phyloP scores from a whole-genome alignment of 2,888 invertebrate genomes.

The Zygogramma bicolorata region DNA sequence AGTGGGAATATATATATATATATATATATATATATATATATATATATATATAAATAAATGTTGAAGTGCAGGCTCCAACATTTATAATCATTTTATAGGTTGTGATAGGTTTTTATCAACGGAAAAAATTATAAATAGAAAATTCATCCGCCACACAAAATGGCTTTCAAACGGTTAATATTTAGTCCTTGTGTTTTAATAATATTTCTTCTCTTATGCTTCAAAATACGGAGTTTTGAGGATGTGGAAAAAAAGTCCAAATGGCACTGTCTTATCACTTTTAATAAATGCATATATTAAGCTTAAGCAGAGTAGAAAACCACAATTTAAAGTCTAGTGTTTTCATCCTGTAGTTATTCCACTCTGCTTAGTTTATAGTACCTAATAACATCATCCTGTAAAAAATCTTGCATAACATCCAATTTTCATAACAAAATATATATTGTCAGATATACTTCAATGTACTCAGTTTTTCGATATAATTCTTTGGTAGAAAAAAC shows the following conservation, averaged over 20 bases:
- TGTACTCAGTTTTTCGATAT: neutral
- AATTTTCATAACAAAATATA: neutral
- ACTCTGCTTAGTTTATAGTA: neutral
- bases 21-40: too few relatives aligned
- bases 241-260: neutral
- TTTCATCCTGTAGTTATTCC: neutral
- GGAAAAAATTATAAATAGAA: too few relatives aligned
- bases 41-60: too few relatives aligned
- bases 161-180: too few relatives aligned
- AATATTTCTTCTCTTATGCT: neutral
- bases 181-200: too few relatives aligned
- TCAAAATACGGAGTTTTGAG: neutral
- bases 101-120: too few relatives aligned
- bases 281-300: neutral
- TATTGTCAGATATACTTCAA: neutral
- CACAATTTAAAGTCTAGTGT: neutral
- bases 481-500: slow-evolving; percentile 9
- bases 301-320: slow-evolving; percentile 1
- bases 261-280: slow-evolving; percentile 6
- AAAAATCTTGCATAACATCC: slow-evolving; percentile 2
- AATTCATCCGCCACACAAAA: too few relatives aligned
- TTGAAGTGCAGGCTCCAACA: too few relatives aligned
- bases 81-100: too few relatives aligned
- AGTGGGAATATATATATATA: too few relatives aligned
- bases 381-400: neutral